A percentile compares a stretch with the other conserved stretches of the same genome.
These are phyloP conservation scores for Bombus vancouverensis DNA, from an alignment of 1,140 invertebrate genomes.

Conservation along the genomic window DNA sequence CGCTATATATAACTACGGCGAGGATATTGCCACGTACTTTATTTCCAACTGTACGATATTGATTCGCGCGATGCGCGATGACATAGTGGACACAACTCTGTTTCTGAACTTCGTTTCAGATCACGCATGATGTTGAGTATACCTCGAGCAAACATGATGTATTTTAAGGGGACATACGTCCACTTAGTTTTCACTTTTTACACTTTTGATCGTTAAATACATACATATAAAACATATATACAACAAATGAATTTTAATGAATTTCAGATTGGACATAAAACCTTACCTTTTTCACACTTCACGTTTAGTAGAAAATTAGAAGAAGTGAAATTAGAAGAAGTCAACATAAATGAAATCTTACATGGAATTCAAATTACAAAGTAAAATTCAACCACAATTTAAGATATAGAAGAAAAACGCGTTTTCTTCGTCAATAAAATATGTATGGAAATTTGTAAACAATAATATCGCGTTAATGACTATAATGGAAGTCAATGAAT, in stretches of 20 bases:
- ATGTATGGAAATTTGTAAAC: background rate
- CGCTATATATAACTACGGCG: conserved; percentile 32
- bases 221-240: background rate
- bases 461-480: background rate
- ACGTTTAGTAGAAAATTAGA: background rate
- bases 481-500: background rate
- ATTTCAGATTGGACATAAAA: background rate
- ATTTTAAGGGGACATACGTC: background rate
- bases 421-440: background rate
- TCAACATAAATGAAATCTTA: too few species aligned
- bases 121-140: background rate
- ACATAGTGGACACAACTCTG: background rate
- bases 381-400: background rate
- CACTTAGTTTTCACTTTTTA: background rate
- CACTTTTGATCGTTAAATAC: background rate
- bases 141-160: too few species aligned
- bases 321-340: background rate
- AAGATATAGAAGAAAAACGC: background rate
- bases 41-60: conserved; percentile 27
- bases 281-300: background rate
- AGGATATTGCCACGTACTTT: conserved; percentile 47
- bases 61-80: conserved; percentile 13
- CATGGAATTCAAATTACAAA: background rate
- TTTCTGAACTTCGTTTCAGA: conserved; percentile 13
- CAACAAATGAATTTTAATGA: background rate